phyloP scores from a whole-genome alignment of 2,113 vertebrate genomes.

The Saguinus midas region DNA sequence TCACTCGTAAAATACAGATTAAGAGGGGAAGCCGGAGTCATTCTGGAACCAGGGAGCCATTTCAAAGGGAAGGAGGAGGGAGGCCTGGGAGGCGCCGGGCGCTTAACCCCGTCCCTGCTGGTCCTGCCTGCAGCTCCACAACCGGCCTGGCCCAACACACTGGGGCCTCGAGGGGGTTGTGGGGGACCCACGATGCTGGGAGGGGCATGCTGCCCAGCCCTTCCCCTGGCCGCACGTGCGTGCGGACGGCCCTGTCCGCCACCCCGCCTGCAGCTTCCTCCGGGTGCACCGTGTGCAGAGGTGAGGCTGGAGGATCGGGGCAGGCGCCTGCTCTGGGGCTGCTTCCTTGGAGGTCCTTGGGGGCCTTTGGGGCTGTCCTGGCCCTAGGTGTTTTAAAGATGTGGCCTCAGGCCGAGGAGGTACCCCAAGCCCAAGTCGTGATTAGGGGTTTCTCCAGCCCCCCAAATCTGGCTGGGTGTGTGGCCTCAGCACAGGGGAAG shows the following conservation, averaged over 20 bases:
- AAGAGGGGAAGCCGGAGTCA: conserved; percentile 97
- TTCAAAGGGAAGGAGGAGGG: conserved; percentile 82
- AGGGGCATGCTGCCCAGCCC: rapidly evolving
- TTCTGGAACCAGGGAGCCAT: conserved; percentile 96
- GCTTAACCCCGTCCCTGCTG: conserved; percentile 90
- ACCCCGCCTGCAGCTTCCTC: rapidly evolving
- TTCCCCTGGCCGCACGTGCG: not conserved
- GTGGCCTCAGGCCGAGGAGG: not conserved
- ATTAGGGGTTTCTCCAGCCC: not conserved
- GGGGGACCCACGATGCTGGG: not conserved
- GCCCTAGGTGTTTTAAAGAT: not conserved
- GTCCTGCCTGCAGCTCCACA: not conserved
- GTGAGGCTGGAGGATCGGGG: not conserved
- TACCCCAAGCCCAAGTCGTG: rapidly evolving
- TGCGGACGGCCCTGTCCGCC: rapidly evolving
- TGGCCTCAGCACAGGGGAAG: not conserved
- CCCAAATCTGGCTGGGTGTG: not conserved
- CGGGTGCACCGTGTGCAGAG: rapidly evolving
- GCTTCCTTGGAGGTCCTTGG: too few species aligned
- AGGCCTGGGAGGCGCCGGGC: conserved; percentile 72
- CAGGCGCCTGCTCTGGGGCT: too few species aligned
- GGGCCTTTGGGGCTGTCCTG: not conserved
- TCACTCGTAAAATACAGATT: conserved; percentile 99
- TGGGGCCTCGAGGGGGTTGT: too few species aligned
- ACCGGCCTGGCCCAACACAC: not conserved